These are phyloP conservation scores for Muschampia plurimacula DNA, from an alignment of 2,888 invertebrate species.

Conservation along the genomic window DNA sequence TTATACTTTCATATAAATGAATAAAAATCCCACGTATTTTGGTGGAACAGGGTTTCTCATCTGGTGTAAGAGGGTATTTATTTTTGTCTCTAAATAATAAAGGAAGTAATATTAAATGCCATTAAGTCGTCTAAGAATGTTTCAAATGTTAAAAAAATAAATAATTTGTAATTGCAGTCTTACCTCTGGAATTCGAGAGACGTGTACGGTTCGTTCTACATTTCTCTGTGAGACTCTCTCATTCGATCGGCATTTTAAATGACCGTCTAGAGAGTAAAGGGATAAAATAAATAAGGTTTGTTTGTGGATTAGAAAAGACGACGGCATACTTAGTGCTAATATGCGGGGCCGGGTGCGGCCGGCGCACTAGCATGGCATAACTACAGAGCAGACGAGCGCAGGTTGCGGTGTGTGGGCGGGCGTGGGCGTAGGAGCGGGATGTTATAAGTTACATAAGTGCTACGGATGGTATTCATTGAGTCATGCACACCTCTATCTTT, in stretches of 20 bases:
- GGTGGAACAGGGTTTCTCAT: constrained; percentile 24
- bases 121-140: constrained; percentile 34
- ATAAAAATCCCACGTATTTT: constrained; percentile 26
- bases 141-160: constrained; percentile 34
- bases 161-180: constrained; percentile 56
- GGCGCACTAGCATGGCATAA: constrained; percentile 81
- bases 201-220: constrained; percentile 84
- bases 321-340: constrained; percentile 66
- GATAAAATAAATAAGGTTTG: constrained; percentile 86
- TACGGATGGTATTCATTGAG: constrained; percentile 87
- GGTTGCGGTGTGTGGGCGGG: constrained; percentile 74
- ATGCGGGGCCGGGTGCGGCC: constrained; percentile 52
- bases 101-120: constrained; percentile 29
- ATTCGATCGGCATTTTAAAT: constrained; percentile 87
- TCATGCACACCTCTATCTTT: constrained; percentile 99
- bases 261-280: constrained; percentile 89
- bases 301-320: constrained; percentile 79
- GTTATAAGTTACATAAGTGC: constrained; percentile 88
- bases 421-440: constrained; percentile 86
- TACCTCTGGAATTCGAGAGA: constrained; percentile 82
- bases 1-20: constrained; percentile 20
- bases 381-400: constrained; percentile 86
- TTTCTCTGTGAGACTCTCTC: constrained; percentile 86
- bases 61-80: constrained; percentile 15
- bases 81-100: not conserved